Conservation (phyloP, 2,797 vertebrate species). For the Myripristis murdjan region DNA sequence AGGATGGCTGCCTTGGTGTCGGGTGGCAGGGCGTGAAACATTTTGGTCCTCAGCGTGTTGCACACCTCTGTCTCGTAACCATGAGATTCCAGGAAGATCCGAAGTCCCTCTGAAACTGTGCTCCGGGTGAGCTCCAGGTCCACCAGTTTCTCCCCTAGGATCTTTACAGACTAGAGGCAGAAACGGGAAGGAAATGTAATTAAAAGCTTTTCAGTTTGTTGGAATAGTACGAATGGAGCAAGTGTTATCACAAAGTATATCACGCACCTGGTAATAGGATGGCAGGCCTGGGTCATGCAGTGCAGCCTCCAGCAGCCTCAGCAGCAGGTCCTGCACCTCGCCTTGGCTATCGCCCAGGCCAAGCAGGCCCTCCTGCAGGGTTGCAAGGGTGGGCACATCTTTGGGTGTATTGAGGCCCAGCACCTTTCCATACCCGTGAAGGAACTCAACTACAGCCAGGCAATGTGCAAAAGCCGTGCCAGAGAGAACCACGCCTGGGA, state of each 20-base stretch:
- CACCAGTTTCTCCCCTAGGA: slow-evolving; percentile 94
- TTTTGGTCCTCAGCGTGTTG: slow-evolving; percentile 91
- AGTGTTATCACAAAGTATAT: neutral
- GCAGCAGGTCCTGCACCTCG: slow-evolving; percentile 92
- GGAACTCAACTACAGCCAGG: slow-evolving; percentile 93
- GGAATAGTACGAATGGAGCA: neutral
- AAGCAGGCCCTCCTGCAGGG: slow-evolving; percentile 94
- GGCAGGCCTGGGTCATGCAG: slow-evolving; percentile 94
- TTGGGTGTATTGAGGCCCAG: slow-evolving; percentile 91
- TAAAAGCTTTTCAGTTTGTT: neutral
- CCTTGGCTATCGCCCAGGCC: slow-evolving; percentile 89
- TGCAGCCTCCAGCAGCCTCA: slow-evolving; percentile 90
- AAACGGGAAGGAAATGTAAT: neutral
- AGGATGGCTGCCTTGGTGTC: slow-evolving; percentile 92
- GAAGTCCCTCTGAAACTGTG: slow-evolving; percentile 94
- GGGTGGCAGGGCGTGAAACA: slow-evolving; percentile 92
- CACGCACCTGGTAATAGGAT: slow-evolving; percentile 91
- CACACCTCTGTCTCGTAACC: slow-evolving; percentile 91
- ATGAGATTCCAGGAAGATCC: slow-evolving; percentile 93
- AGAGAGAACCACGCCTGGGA: slow-evolving; percentile 93
- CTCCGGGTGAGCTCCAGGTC: slow-evolving; percentile 92
- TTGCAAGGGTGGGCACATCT: slow-evolving; percentile 92
- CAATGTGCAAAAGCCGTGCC: slow-evolving; percentile 92
- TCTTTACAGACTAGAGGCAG: slow-evolving; percentile 91
- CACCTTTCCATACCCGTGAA: slow-evolving; percentile 94